Conservation (phyloP, 2,888 invertebrate genomes). For the Drosophila mulleri region DNA sequence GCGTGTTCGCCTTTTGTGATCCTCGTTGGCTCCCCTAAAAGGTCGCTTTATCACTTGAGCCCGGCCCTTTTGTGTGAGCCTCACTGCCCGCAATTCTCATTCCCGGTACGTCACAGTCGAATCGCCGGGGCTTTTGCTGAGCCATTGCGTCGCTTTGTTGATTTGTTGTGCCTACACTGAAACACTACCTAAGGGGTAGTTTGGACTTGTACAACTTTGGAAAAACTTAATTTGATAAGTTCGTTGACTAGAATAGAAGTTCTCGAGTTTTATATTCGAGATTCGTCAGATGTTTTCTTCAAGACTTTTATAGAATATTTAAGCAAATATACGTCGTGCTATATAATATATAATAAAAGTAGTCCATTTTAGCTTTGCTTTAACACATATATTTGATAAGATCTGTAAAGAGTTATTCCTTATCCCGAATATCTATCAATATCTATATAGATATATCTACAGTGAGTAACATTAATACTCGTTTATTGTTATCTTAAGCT, state of each 20-base stretch:
- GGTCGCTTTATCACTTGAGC: conserved; percentile 49
- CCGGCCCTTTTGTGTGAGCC: conserved; percentile 19
- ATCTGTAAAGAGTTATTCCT: no score
- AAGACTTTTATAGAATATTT: no score
- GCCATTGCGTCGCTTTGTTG: conserved; percentile 51
- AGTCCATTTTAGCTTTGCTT: background rate
- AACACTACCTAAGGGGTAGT: conserved; percentile 2
- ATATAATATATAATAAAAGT: no score
- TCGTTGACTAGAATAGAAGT: no score
- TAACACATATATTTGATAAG: no score
- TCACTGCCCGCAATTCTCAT: conserved; percentile 44
- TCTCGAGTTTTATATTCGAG: no score
- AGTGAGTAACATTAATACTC: no score
- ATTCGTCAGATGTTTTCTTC: no score
- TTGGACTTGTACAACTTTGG: background rate
- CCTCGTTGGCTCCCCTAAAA: conserved; percentile 61
- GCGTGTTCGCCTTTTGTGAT: conserved; percentile 57
- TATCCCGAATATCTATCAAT: no score
- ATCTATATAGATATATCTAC: no score
- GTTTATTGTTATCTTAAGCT: no score
- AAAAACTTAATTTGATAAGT: background rate
- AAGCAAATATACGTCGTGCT: no score
- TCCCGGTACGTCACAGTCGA: conserved; percentile 72
- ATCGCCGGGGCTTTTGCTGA: conserved; percentile 53
- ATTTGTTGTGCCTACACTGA: conserved; percentile 18